Conservation (phyloP, 2,888 invertebrate species). For the Rotaria socialis region DNA sequence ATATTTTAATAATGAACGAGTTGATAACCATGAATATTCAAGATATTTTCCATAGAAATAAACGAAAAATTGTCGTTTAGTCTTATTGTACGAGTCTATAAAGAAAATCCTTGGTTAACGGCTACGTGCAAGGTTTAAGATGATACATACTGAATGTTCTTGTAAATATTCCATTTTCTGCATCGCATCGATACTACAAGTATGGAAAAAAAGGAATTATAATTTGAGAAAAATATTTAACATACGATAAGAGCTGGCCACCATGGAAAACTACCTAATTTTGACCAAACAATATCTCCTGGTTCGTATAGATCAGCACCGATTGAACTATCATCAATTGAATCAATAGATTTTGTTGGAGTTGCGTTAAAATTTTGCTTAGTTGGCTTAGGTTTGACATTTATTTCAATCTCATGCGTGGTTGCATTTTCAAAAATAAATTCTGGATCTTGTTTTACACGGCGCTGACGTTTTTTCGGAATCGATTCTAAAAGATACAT, state of each 20-base stretch:
- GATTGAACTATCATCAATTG: neutral
- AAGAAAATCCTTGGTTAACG: neutral
- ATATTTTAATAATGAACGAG: constrained; percentile 39
- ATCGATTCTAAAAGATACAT: neutral
- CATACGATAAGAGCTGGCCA: constrained; percentile 13
- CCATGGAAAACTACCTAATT: neutral
- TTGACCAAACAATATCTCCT: constrained; percentile 2
- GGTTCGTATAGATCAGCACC: neutral
- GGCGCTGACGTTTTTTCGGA: neutral
- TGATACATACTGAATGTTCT: neutral
- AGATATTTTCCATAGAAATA: constrained; percentile 34
- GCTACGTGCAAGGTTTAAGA: too few species aligned
- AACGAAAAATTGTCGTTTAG: constrained; percentile 30
- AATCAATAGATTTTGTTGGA: neutral
- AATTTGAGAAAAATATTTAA: neutral
- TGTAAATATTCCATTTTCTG: neutral
- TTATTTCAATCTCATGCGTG: too few species aligned
- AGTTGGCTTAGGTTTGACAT: neutral
- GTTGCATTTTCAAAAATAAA: neutral
- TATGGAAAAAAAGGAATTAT: neutral
- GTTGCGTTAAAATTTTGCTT: neutral
- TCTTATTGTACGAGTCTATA: neutral
- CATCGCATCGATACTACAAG: neutral
- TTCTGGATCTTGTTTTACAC: neutral
- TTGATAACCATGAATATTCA: constrained; percentile 40